Evolutionary conservation across 2,888 invertebrate genomes (phyloP), one percentile per base, ranked within the genome.

Genomic region (Athalia cordata): DNA sequence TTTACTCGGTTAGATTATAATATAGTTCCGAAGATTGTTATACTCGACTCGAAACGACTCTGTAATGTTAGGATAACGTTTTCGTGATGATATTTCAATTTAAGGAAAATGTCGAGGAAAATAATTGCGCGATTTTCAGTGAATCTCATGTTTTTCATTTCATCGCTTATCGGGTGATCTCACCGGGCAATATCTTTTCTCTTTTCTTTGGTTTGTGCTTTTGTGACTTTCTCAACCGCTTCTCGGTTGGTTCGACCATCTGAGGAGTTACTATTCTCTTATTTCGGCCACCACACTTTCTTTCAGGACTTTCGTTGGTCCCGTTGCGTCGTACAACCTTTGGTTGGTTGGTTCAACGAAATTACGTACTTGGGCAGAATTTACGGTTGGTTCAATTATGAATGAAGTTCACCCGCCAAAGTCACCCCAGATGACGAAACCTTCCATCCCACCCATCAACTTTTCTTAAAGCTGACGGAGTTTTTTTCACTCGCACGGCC

Each of bases 381-480:
- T 72, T 72, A 72, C 72, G 72, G 72, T 45, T 13, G 72, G 72
- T 59, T 72, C 57, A 72, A 72, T 72, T 72, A 72, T 72, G 72
- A 72, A 72, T 72, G 72, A 72, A 72, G 47, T 57, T 72, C 72
- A 72, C 11, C 72, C 72, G 47, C 72, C 47, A 29, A 52, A 68
- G 68, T 68, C 68, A 52, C 15, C 59, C 72, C 45, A 57, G 57
- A 57, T 55, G 55, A 57, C 52, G 29, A 29, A 29, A 55, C 13
- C 52, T 1, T 15, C 43, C 5, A 52, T 49, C 0, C 7, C 66
- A 13, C 13, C 1, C 52, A 52, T 52, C 8, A 11, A 52, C 8
- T 7, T 52, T 52, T 11, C 52, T 52, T 7, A 11, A 52, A 52
- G 52, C 52, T 29, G 65, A 49, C 47, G 65, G n/a, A 59, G 11